Evolutionary conservation across 2,113 vertebrate species (phyloP).

Genomic region (Rhinoderma darwinii): DNA sequence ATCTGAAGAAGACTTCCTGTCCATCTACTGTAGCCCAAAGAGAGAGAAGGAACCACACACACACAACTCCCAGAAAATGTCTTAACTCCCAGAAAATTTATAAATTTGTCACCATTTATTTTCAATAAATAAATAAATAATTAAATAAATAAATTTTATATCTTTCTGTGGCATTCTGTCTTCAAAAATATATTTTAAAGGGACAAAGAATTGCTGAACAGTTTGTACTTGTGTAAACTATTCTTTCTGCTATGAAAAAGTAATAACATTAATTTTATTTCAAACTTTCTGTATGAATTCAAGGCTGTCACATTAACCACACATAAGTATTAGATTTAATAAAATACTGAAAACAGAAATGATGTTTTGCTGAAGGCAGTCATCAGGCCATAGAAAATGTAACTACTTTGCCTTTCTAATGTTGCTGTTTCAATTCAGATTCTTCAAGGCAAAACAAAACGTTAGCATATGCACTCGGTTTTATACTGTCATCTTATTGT

Average conservation of each 20-base stretch:
- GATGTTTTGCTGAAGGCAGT: constrained; percentile 68
- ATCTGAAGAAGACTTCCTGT: too few relatives aligned
- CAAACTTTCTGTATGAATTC: constrained; percentile 75
- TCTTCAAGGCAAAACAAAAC: constrained; percentile 53
- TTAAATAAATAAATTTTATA: background rate
- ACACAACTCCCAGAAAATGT: too few relatives aligned
- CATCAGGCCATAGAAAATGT: constrained; percentile 72
- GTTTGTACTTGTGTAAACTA: constrained; percentile 71
- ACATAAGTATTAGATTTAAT: constrained; percentile 79
- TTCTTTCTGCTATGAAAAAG: constrained; percentile 74
- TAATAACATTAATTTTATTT: constrained; percentile 82
- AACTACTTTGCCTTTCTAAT: constrained; percentile 69
- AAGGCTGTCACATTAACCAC: constrained; percentile 76
- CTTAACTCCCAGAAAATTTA: background rate
- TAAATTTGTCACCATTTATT: background rate
- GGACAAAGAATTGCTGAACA: constrained; percentile 43
- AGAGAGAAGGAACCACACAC: too few relatives aligned
- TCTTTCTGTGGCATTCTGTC: background rate
- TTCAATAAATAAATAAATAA: too few relatives aligned
- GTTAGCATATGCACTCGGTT: constrained; percentile 60
- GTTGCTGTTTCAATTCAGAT: constrained; percentile 62
- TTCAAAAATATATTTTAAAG: constrained; percentile 19
- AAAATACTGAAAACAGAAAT: constrained; percentile 71
- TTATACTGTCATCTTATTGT: constrained; percentile 49
- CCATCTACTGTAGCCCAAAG: too few relatives aligned